phyloP scores from a whole-genome alignment of 2,797 vertebrate species.

The Myiotriccus ornatus region DNA sequence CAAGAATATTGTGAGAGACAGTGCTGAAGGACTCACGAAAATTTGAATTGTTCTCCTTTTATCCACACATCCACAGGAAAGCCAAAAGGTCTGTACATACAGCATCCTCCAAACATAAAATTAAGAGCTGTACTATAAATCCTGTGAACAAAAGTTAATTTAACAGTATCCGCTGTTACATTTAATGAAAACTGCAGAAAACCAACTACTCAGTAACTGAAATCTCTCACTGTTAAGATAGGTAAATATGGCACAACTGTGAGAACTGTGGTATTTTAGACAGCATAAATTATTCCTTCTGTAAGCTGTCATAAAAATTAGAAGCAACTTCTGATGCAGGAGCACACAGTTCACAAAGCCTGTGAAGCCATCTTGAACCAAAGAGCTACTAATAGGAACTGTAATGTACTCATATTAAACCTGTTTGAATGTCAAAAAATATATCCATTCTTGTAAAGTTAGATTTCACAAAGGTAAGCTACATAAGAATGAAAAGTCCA shows the following conservation, averaged over 20 bases:
- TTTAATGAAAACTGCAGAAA: neutral
- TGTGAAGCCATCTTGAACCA: neutral
- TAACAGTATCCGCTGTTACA: neutral
- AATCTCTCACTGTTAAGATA: neutral
- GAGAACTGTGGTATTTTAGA: neutral
- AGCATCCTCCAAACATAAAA: neutral
- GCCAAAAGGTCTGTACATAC: neutral
- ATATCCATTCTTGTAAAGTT: neutral
- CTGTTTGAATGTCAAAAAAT: neutral
- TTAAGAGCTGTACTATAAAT: neutral
- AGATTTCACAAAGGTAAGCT: neutral
- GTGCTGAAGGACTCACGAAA: neutral
- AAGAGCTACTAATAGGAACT: neutral
- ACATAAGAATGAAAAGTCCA: neutral
- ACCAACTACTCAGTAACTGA: neutral
- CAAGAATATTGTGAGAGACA: neutral
- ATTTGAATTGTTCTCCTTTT: neutral
- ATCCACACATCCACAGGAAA: neutral
- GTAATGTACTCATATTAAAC: neutral
- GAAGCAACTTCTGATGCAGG: neutral
- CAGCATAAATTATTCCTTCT: neutral
- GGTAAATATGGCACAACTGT: neutral
- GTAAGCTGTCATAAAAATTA: neutral
- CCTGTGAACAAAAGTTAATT: neutral
- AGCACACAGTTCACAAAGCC: neutral